Conservation (phyloP, 2,113 vertebrate genomes). For the Uropsilus gracilis region DNA sequence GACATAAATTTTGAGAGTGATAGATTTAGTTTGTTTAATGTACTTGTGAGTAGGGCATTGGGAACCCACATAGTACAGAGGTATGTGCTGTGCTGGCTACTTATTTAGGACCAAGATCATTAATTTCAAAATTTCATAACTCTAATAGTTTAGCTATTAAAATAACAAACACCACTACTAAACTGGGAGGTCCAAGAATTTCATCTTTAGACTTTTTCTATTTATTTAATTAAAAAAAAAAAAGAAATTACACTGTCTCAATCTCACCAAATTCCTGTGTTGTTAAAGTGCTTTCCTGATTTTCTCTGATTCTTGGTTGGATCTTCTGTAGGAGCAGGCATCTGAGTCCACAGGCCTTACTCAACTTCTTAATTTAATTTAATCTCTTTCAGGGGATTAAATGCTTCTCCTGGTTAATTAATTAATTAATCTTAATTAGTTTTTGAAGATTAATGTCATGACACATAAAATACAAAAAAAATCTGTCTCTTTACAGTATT, state of each 20-base stretch:
- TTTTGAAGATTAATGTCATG: not conserved
- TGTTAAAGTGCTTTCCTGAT: not conserved
- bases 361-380: not conserved
- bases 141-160: conserved; percentile 38
- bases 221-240: not conserved
- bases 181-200: not conserved
- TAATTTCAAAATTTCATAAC: not conserved
- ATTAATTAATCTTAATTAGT: not conserved
- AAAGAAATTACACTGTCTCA: not conserved
- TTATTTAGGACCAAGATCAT: not conserved
- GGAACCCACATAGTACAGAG: not conserved
- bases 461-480: not conserved
- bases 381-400: not conserved
- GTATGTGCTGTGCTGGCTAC: not conserved
- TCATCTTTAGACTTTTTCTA: not conserved
- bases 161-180: not conserved
- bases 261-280: not conserved
- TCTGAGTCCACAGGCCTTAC: not conserved
- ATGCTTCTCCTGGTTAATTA: not conserved
- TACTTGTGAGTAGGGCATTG: not conserved
- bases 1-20: not conserved
- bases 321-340: not conserved
- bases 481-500: not conserved
- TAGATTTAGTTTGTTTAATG: not conserved
- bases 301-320: not conserved